Evolutionary conservation across 2,888 invertebrate genomes (phyloP).

Genomic region (Deroplatys truncata): DNA sequence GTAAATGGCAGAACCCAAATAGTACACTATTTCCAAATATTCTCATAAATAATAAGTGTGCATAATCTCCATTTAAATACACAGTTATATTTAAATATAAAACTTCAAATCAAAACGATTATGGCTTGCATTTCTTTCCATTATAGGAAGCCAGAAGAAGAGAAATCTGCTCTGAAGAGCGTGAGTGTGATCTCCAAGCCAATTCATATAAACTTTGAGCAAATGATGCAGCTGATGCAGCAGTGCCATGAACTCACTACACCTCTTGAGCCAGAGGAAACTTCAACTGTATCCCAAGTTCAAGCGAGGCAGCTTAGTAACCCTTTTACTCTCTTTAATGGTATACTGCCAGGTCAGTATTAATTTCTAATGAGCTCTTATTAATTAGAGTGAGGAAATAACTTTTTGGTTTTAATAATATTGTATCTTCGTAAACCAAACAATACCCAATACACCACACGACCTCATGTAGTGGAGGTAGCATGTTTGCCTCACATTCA

Average conservation of each 20-base stretch:
- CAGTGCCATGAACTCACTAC: slow-evolving; percentile 66
- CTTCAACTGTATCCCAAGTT: neutral
- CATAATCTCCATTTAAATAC: too few species aligned
- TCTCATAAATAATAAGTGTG: too few species aligned
- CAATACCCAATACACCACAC: too few species aligned
- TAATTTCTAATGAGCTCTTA: neutral
- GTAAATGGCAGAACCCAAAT: too few species aligned
- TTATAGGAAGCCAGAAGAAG: slow-evolving; percentile 68
- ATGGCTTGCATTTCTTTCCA: slow-evolving; percentile 21
- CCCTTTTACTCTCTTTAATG: slow-evolving; percentile 59
- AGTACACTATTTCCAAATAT: too few species aligned
- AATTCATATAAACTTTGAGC: slow-evolving; percentile 61
- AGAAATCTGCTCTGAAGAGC: slow-evolving; percentile 58
- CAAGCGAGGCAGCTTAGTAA: neutral
- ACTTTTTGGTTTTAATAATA: too few species aligned
- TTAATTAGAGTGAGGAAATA: too few species aligned
- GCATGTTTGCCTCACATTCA: too few species aligned
- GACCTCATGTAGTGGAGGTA: too few species aligned
- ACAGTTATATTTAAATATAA: too few species aligned
- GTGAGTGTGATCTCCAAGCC: slow-evolving; percentile 60
- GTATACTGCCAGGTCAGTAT: slow-evolving; percentile 72
- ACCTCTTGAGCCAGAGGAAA: neutral
- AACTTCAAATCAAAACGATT: too few species aligned
- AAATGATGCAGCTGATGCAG: slow-evolving; percentile 76
- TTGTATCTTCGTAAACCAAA: too few species aligned